These are phyloP conservation scores for Varanus komodoensis DNA, from an alignment of 2,113 vertebrate species.

Conservation along the genomic window DNA sequence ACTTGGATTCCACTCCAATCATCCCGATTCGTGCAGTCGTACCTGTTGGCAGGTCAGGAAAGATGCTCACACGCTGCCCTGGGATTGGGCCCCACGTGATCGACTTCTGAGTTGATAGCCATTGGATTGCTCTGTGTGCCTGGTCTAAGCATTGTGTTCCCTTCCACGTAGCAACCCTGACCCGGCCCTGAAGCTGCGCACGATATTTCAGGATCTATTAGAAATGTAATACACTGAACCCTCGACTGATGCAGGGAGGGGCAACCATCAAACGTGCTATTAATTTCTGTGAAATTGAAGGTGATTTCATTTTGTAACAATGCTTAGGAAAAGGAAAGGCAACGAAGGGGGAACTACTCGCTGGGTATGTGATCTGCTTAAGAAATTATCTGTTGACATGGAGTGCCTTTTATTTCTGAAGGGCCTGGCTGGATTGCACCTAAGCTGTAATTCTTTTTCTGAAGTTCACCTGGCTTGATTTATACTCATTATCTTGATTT, in stretches of 20 bases:
- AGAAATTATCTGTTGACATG: conserved; percentile 2
- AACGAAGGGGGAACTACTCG: background rate
- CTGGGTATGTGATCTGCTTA: background rate
- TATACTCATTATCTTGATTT: conserved; percentile 59
- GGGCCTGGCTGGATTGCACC: background rate
- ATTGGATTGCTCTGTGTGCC: too few species aligned
- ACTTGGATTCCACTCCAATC: background rate
- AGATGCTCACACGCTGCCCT: background rate
- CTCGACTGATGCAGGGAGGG: background rate
- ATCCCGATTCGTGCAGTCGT: background rate
- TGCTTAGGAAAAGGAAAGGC: background rate
- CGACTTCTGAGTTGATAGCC: too few species aligned
- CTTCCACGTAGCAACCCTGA: too few species aligned
- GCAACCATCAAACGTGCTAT: background rate
- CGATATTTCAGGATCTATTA: background rate
- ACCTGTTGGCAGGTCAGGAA: background rate
- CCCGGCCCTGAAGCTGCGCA: background rate
- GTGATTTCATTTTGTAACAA: background rate
- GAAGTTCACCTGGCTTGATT: conserved; percentile 37
- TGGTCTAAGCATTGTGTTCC: too few species aligned
- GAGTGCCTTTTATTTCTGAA: conserved; percentile 17
- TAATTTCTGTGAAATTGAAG: background rate
- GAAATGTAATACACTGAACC: background rate
- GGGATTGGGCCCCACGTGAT: background rate
- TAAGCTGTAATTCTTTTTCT: conserved; percentile 5